phyloP scores from a whole-genome alignment of 2,113 vertebrate genomes.

The Cyprinodon tularosa region DNA sequence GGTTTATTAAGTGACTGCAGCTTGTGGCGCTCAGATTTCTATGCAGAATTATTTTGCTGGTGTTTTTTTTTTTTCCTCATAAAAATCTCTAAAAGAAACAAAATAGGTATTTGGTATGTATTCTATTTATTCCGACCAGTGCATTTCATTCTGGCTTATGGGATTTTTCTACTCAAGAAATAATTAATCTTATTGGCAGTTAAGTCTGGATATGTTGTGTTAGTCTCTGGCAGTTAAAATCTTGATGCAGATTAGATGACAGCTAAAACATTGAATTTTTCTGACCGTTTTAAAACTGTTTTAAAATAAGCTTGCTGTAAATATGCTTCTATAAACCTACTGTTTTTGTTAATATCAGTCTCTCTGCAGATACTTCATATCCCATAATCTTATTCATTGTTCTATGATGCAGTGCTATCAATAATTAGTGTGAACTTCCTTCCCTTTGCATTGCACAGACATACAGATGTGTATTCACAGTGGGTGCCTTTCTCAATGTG shows the following conservation, averaged over 20 bases:
- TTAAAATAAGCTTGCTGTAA: neutral
- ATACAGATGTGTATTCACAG: slow-evolving; percentile 5
- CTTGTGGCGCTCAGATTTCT: slow-evolving; percentile 7
- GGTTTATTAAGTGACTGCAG: slow-evolving; percentile 29
- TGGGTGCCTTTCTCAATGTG: slow-evolving; percentile 14
- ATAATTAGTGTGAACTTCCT: slow-evolving; percentile 57
- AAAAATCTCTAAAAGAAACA: slow-evolving; percentile 20
- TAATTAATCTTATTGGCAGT: neutral
- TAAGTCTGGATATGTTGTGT: neutral
- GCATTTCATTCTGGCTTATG: neutral
- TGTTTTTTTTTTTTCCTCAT: slow-evolving; percentile 1
- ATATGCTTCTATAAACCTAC: neutral
- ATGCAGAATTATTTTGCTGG: neutral
- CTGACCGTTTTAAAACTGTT: neutral
- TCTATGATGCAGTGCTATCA: slow-evolving; percentile 23
- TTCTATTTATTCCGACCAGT: neutral
- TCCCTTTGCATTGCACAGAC: neutral
- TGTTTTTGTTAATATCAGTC: slow-evolving; percentile 26
- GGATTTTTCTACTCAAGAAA: neutral
- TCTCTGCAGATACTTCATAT: slow-evolving; percentile 13
- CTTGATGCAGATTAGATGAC: neutral
- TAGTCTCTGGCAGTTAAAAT: neutral
- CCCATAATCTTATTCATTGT: slow-evolving; percentile 36
- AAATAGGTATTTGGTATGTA: neutral
- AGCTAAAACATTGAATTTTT: neutral